Base-by-base conservation (phyloP, 2,888 invertebrate genomes). In the Agrochola circellaris region DNA sequence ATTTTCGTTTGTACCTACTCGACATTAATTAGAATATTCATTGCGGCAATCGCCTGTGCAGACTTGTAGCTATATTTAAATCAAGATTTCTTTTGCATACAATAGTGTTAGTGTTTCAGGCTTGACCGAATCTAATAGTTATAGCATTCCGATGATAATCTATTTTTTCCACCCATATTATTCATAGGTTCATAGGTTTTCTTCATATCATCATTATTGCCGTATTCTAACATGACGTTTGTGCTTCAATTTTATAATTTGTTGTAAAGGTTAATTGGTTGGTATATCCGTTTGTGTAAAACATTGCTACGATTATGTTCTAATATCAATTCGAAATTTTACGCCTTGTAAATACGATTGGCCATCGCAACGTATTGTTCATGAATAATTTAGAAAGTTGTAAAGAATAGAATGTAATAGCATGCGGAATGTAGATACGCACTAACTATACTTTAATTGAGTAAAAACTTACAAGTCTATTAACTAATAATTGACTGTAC, bases 381-480 rank as follows among this genome's bases (percentile, higher is more conserved):
- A 89, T 92, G 93, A 92, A 92, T 91, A 93, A 88, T 92, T 93
- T 94, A 94, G 94, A 94, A 94, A 94, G 94, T 93, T 73, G 83
- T 82, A 81, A 81, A 77, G 75, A 87, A 81, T 77, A 75, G 87
- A 88, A 85, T 85, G 87, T 78, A 78, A 75, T 78, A 76, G 79
- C 66, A 79, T 67, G 71, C 74, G 77, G 79, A 81, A 87, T 82
- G 80, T 81, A 81, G 80, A 82, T 71, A 82, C 77, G 70, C 34
- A 73, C 69, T 78, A 72, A 83, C 64, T 61, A 75, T 73, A 83
- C 62, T 73, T 75, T 83, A 66, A 77, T 72, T 74, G 48, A 73
- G 34, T 75, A 70, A 58, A 34, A 38, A 58, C 26, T 73, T 51
- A 79, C 48, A 56, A 73, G 58, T 54, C 73, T 60, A 70, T 67